A percentile compares a stretch with the other conserved stretches of the same genome.
Evolutionary conservation across 2,888 invertebrate species (phyloP).

Genomic region (Philereme vetulata): DNA sequence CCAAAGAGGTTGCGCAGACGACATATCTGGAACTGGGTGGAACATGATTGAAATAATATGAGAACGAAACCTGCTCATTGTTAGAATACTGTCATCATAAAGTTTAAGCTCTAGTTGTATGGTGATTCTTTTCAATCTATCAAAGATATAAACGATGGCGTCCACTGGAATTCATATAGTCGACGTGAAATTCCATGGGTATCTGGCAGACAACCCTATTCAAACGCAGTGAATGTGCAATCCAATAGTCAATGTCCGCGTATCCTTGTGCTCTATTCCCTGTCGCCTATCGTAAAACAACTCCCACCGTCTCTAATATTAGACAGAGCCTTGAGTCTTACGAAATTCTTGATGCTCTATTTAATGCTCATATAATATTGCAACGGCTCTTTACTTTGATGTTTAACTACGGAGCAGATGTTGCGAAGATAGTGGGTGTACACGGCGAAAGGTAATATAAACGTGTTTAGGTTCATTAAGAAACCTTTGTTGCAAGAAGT

Average conservation of each 20-base stretch:
- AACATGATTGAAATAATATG: too few species aligned
- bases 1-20: too few species aligned
- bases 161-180: too few species aligned
- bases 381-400: constrained; percentile 1
- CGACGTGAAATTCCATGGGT: too few species aligned
- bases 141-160: too few species aligned
- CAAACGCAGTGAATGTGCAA: constrained; percentile 31
- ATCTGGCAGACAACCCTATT: constrained; percentile 17
- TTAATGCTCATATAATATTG: constrained; percentile 3
- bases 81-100: too few species aligned
- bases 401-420: neutral
- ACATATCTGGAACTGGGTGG: too few species aligned
- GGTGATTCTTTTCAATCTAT: too few species aligned
- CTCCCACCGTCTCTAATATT: constrained; percentile 8
- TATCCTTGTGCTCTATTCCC: constrained; percentile 31
- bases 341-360: constrained; percentile 23
- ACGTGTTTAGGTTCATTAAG: neutral
- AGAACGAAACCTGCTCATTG: too few species aligned
- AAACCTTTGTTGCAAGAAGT: too few species aligned
- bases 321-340: constrained; percentile 22
- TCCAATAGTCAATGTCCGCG: constrained; percentile 32
- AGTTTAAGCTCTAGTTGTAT: too few species aligned
- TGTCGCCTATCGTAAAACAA: constrained; percentile 19
- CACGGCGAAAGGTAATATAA: neutral
- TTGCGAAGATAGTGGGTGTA: neutral